phyloP scores from a whole-genome alignment of 2,797 vertebrate genomes.

The Tokudaia tokunoshimensis region DNA sequence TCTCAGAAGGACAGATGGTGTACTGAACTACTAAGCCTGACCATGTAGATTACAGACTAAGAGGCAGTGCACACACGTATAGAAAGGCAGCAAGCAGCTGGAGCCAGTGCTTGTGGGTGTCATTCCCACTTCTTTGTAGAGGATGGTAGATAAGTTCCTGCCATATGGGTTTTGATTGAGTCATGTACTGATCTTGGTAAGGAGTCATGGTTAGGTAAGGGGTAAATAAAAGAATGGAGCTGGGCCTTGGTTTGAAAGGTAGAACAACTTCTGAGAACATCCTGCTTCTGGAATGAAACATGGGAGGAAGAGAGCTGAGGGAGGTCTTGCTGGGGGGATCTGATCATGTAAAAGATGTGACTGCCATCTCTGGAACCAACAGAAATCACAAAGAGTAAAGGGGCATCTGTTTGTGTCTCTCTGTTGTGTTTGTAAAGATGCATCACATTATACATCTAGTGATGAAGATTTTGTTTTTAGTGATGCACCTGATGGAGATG shows the following conservation, averaged over 20 bases:
- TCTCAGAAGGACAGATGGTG: not conserved
- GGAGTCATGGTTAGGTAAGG: not conserved
- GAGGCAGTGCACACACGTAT: no score
- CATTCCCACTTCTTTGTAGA: no score
- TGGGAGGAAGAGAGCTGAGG: fast-evolving
- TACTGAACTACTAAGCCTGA: not conserved
- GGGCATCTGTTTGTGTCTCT: not conserved
- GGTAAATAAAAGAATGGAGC: no score
- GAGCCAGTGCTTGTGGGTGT: not conserved
- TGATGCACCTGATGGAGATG: not conserved
- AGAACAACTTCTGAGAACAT: not conserved
- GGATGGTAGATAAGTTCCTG: not conserved
- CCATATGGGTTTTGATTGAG: not conserved
- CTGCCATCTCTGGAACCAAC: not conserved
- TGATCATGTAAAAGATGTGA: not conserved
- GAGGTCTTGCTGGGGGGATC: not conserved
- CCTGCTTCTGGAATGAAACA: not conserved
- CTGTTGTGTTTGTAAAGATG: not conserved
- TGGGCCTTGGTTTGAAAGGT: not conserved
- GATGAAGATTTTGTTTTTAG: conserved; percentile 7
- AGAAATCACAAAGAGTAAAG: not conserved
- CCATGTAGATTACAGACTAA: not conserved
- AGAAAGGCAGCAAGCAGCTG: not conserved
- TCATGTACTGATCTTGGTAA: not conserved
- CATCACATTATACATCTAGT: not conserved